phyloP scores from a whole-genome alignment of 2,888 invertebrate species.

The Gymnoscelis rufifasciata region DNA sequence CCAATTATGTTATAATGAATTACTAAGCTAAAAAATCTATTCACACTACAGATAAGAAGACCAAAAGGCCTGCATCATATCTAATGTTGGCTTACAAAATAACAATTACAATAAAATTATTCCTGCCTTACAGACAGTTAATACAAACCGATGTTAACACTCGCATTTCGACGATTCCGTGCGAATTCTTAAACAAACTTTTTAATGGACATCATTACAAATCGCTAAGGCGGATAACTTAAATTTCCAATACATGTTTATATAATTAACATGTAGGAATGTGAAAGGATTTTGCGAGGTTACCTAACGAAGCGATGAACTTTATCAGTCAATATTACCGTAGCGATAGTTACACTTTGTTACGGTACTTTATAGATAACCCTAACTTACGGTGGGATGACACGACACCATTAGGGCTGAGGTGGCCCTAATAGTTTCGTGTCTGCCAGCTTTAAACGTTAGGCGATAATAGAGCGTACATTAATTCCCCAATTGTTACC shows the following conservation, averaged over 20 bases:
- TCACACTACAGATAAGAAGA: constrained; percentile 7
- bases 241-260: constrained; percentile 24
- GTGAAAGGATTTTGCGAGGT: constrained; percentile 26
- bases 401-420: constrained; percentile 9
- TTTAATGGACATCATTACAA: constrained; percentile 16
- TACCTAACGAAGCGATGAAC: constrained; percentile 20
- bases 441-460: constrained; percentile 13
- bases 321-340: constrained; percentile 27
- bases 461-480: constrained; percentile 21
- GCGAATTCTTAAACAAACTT: neutral
- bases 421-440: neutral
- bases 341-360: constrained; percentile 23
- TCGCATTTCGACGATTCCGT: constrained; percentile 1
- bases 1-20: constrained; percentile 10
- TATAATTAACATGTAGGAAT: constrained; percentile 25
- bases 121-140: constrained; percentile 55
- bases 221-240: constrained; percentile 32
- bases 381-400: constrained; percentile 19
- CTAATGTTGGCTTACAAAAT: constrained; percentile 14
- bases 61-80: constrained; percentile 5
- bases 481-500: constrained; percentile 22
- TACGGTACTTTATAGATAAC: constrained; percentile 18
- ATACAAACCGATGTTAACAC: constrained; percentile 32
- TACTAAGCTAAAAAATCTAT: constrained; percentile 13
- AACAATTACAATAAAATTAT: constrained; percentile 31